These are phyloP conservation scores for Lasaia peninsularis DNA, from an alignment of 1,140 invertebrate species.

Conservation along the genomic window DNA sequence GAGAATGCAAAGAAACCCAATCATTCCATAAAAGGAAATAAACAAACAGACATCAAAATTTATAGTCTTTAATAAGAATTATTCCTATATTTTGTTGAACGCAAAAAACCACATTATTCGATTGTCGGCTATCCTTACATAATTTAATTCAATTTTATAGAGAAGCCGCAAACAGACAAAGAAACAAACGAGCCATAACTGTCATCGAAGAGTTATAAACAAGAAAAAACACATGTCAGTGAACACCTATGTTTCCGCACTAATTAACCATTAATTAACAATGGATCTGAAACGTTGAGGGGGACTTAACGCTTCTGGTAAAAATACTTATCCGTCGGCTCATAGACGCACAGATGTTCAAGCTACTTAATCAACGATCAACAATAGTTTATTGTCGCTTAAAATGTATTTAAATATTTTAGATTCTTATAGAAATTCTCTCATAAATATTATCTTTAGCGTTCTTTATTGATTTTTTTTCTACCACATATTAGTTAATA, in stretches of 20 bases:
- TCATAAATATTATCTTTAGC: too few species aligned
- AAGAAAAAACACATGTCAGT: slow-evolving; percentile 11
- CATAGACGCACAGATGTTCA: too few species aligned
- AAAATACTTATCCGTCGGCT: neutral
- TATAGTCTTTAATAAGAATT: neutral
- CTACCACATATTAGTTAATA: too few species aligned
- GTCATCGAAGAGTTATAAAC: slow-evolving; percentile 8
- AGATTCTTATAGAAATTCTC: too few species aligned
- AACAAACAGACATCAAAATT: too few species aligned
- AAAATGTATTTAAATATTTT: too few species aligned
- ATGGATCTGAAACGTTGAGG: neutral
- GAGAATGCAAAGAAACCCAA: too few species aligned
- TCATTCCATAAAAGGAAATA: too few species aligned
- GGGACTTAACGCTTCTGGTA: slow-evolving; percentile 28
- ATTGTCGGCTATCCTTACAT: slow-evolving; percentile 2
- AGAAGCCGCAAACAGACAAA: neutral
- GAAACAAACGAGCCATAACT: slow-evolving; percentile 13
- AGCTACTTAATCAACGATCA: too few species aligned
- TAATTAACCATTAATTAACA: slow-evolving; percentile 10
- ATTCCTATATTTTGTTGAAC: neutral
- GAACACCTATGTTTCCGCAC: slow-evolving; percentile 9
- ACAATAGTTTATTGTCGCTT: too few species aligned
- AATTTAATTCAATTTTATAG: slow-evolving; percentile 12
- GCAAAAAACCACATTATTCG: too few species aligned
- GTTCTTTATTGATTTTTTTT: too few species aligned